Evolutionary conservation across 1,140 invertebrate genomes (phyloP), one percentile per base, ranked within the genome.

Genomic region (Drosophila bifasciata): DNA sequence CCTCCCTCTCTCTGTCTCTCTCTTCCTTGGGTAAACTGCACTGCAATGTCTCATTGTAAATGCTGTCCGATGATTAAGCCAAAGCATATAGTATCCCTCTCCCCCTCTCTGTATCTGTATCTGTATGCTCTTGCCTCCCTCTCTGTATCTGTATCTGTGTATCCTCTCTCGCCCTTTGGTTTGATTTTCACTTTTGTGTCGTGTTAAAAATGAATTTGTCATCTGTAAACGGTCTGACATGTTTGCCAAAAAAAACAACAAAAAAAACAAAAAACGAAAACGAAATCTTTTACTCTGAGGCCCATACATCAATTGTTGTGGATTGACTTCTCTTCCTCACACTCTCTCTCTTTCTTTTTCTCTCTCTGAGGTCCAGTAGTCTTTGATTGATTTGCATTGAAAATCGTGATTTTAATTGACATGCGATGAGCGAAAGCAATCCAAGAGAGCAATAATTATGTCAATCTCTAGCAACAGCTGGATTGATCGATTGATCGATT

Each of bases 161-260:
- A n/a, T n/a, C n/a, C 40, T 68, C 19, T 8, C 6, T 25, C 7
- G 0, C 62, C 66, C 19, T 21, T 4, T 32, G 17, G 46, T 74
- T 36, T 59, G 73, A 58, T 56, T 84, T 79, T 79, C 71, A 85
- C 67, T 80, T 71, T 63, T 70, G 80, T 58, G 51, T 68, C 83
- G 67, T 88, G 78, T 90, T 90, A 90, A 90, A 90, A 90, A 90
- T 86, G 86, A 90, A 90, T 90, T 90, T 90, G 86, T 90, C 86
- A 90, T 90, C 79, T 59, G 76, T 90, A 90, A 90, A 90, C 64
- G 79, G 80, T 81, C 61, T 85, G 85, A 89, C 85, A 85, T 85
- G 85, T 85, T 89, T 85, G 85, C 74, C 73, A 84, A 84, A 75
- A 71, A 39, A 84, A 84, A 75, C 66, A 39, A 23, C 17, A 44